Evolutionary conservation across 2,888 invertebrate species (phyloP), one percentile per base, ranked within the genome.

Genomic region (Venustoraphidia nigricollis): DNA sequence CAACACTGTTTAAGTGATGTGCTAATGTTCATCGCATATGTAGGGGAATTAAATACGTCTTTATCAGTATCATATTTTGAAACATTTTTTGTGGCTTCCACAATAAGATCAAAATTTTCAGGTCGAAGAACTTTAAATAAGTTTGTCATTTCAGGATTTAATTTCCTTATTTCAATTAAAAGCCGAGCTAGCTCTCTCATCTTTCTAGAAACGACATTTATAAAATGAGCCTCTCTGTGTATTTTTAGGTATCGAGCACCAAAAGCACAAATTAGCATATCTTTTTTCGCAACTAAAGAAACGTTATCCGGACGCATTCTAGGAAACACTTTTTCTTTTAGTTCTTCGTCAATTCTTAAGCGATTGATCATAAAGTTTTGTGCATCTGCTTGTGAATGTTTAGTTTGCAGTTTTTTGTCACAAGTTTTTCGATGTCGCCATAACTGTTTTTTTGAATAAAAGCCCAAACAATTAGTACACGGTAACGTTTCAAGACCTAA

Each of bases 401-500:
- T 41, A 10, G 13, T 13, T 34, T 34, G 39, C 9, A 34, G 46
- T 36, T 50, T 46, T 38, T 34, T 35, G 9, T 9, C 13, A 45
- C 52, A 53, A 35, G 34, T 50, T 40, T 54, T 56, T 52, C 51
- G 53, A 44, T 58, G 57, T 17, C 54, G 40, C 48, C 52, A 55
- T 17, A 58, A 48, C 11, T 50, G 47, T 48, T 55, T 55, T 14
- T 51, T 14, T 2, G 54, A 52, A 52, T 51, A 58, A 47, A 52
- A 57, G 4, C 58, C 58, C 13, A 56, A 45, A 48, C 58, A 58
- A 46, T 53, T 42, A 41, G 27, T 39, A 46, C 56, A 57, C 8
- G 55, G 53, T 43, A 17, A 37, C 35, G 49, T 6, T 17, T 45
- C 38, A 14, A 43, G 27, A 13, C 44, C 14, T 34, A 39, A 43